Evolutionary conservation across 2,888 invertebrate species (phyloP).

Genomic region (Clepsis dumicolana): DNA sequence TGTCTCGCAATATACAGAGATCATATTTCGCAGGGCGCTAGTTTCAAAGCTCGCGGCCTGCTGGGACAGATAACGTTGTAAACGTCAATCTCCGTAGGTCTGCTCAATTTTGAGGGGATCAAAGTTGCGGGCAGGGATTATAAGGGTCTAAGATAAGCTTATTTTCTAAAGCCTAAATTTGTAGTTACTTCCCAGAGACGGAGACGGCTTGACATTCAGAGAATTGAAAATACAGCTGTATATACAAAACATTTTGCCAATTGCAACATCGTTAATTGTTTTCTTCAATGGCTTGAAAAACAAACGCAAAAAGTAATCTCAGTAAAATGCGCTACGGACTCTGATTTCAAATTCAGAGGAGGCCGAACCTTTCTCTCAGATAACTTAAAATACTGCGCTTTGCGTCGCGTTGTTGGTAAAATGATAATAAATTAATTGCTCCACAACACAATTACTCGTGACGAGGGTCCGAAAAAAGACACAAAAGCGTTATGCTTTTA

Average conservation of each 20-base stretch:
- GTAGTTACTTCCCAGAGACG: slow-evolving; percentile 63
- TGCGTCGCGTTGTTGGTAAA: slow-evolving; percentile 26
- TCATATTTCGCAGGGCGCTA: slow-evolving; percentile 61
- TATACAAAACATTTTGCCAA: slow-evolving; percentile 5
- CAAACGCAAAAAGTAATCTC: not conserved
- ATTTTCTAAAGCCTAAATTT: slow-evolving; percentile 80
- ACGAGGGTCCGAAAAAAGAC: slow-evolving; percentile 72
- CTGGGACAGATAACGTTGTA: slow-evolving; percentile 76
- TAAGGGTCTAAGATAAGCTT: slow-evolving; percentile 84
- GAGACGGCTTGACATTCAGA: slow-evolving; percentile 18
- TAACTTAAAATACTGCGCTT: slow-evolving; percentile 29
- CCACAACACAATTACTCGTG: slow-evolving; percentile 72
- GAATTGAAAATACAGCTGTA: not conserved
- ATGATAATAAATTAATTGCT: slow-evolving; percentile 63
- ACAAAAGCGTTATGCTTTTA: slow-evolving; percentile 63
- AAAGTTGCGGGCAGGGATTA: slow-evolving; percentile 83
- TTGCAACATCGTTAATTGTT: not conserved
- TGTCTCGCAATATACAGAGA: slow-evolving; percentile 46
- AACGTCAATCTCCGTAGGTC: slow-evolving; percentile 81
- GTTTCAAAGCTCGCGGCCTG: slow-evolving; percentile 72
- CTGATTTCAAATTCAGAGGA: slow-evolving; percentile 14
- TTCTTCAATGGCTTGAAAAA: not conserved
- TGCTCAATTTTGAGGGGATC: slow-evolving; percentile 79
- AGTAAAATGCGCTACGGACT: not conserved
- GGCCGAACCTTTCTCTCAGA: not conserved